phyloP scores from a whole-genome alignment of 2,797 vertebrate genomes.

The Glossophaga mutica region DNA sequence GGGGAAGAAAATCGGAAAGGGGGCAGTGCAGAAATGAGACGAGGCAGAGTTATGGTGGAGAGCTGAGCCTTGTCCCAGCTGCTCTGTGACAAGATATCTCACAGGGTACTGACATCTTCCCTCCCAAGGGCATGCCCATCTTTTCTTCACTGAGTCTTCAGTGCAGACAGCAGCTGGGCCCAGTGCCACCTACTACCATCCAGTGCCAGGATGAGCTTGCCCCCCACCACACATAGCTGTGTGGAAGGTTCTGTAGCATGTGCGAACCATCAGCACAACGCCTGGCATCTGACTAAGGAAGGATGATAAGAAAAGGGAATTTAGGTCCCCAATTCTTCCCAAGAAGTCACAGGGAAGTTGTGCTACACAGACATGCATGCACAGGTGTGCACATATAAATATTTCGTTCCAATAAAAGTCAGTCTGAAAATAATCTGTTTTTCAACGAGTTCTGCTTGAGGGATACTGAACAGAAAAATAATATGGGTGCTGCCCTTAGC shows the following conservation, averaged over 20 bases:
- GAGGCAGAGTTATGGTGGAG: background rate
- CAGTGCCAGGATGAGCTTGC: too few relatives aligned
- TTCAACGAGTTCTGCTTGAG: background rate
- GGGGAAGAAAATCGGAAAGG: background rate
- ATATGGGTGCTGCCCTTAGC: background rate
- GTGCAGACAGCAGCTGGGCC: background rate
- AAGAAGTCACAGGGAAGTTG: fast-evolving
- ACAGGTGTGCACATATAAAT: background rate
- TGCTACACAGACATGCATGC: background rate
- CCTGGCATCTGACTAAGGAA: background rate
- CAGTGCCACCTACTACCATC: background rate
- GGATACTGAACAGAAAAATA: background rate
- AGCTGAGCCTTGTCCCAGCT: background rate
- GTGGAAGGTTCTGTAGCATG: too few relatives aligned
- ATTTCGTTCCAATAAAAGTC: background rate
- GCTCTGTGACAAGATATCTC: too few relatives aligned
- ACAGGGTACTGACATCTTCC: background rate
- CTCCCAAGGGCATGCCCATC: background rate
- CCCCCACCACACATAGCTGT: fast-evolving
- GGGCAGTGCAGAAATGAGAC: fast-evolving
- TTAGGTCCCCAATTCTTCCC: background rate
- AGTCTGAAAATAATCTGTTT: background rate
- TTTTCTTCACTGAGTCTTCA: too few relatives aligned
- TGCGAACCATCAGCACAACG: fast-evolving
- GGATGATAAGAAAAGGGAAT: too few relatives aligned